Conservation (phyloP, 2,888 invertebrate species). For the Polyommatus icarus region DNA sequence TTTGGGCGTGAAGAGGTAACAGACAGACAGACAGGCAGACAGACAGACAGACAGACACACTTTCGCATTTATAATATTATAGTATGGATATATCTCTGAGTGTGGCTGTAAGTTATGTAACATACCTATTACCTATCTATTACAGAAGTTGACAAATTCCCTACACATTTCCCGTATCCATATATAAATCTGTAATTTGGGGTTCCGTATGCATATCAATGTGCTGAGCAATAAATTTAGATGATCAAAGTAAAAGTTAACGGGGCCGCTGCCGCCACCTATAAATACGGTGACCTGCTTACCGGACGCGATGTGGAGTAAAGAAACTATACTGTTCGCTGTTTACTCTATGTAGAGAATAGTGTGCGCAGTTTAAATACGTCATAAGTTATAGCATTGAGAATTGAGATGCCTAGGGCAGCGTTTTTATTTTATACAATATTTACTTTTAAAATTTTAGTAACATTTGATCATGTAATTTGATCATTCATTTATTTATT, state of each 20-base stretch:
- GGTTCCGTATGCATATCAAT: not conserved
- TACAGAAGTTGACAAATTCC: not conserved
- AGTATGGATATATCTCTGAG: too few relatives aligned
- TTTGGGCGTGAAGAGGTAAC: too few relatives aligned
- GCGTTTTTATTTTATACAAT: not conserved
- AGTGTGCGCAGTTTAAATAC: not conserved
- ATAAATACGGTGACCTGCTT: constrained; percentile 40
- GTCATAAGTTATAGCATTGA: too few relatives aligned
- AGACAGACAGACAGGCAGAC: too few relatives aligned
- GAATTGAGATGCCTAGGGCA: too few relatives aligned
- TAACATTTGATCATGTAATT: too few relatives aligned
- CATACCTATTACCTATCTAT: too few relatives aligned
- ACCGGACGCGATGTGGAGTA: constrained; percentile 31
- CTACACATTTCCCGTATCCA: not conserved
- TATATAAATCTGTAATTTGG: not conserved
- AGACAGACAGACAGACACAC: too few relatives aligned
- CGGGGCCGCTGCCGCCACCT: constrained; percentile 32
- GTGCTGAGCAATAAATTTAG: constrained; percentile 17
- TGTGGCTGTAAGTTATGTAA: too few relatives aligned
- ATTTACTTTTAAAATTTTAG: too few relatives aligned
- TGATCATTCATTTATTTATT: too few relatives aligned
- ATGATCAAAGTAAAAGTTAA: constrained; percentile 39
- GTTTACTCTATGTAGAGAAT: not conserved
- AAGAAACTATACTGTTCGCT: not conserved
- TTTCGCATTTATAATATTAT: too few relatives aligned